These are phyloP conservation scores for Pogonomyrmex barbatus DNA, from an alignment of 1,140 invertebrate species.

Conservation along the genomic window DNA sequence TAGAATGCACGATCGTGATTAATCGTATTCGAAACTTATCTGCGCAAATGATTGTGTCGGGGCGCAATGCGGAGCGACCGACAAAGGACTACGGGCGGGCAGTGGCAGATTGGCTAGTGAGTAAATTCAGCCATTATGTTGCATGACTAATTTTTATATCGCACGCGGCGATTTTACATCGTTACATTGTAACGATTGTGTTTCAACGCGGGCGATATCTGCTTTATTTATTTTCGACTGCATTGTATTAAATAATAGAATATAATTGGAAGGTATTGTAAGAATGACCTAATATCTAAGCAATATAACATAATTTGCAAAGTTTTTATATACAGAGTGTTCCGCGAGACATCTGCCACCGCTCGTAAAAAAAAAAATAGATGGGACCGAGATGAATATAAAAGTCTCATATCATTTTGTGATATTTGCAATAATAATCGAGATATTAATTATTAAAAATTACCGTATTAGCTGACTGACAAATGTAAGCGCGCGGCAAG, in stretches of 20 bases:
- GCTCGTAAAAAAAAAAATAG: too few species aligned
- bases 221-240: neutral
- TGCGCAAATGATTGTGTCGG: neutral
- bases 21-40: neutral
- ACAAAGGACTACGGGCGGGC: neutral
- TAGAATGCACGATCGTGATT: neutral
- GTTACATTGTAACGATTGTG: neutral
- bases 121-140: neutral
- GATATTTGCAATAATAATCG: too few species aligned
- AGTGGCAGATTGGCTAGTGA: neutral
- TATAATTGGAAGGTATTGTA: neutral
- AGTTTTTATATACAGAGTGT: neutral
- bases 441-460: too few species aligned
- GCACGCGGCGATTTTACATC: neutral
- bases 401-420: too few species aligned
- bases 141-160: conserved; percentile 1
- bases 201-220: neutral
- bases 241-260: neutral
- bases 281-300: too few species aligned
- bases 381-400: too few species aligned
- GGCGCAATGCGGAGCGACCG: neutral
- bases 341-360: too few species aligned
- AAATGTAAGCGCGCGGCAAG: too few species aligned
- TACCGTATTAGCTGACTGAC: too few species aligned
- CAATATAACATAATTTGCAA: neutral